Conservation (phyloP, 1,140 invertebrate species). For the Dufourea novaeangliae region DNA sequence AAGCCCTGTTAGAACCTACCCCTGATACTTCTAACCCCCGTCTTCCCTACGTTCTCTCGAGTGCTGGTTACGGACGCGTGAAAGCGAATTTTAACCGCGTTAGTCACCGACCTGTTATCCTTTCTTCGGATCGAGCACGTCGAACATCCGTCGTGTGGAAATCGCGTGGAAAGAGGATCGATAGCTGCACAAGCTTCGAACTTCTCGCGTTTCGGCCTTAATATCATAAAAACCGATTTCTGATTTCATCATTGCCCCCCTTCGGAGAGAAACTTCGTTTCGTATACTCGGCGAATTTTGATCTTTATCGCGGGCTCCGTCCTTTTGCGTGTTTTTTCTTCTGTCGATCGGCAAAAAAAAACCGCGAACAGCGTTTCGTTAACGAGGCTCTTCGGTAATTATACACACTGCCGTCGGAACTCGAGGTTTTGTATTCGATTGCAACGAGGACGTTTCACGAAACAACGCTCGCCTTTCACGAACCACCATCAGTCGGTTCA, state of each 20-base stretch:
- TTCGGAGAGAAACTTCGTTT: neutral
- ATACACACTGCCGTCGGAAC: neutral
- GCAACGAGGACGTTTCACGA: neutral
- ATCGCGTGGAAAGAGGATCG: constrained; percentile 17
- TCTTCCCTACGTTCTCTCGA: too few species aligned
- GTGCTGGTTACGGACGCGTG: neutral
- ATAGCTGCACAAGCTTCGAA: neutral
- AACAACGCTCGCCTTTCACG: neutral
- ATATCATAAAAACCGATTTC: neutral
- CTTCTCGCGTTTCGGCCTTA: neutral
- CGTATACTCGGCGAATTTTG: neutral
- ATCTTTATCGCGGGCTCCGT: neutral
- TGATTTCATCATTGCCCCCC: constrained; percentile 15
- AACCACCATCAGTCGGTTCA: neutral
- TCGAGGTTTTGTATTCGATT: neutral
- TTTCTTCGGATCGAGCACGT: neutral
- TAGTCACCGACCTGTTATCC: constrained; percentile 16
- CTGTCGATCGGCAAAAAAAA: constrained; percentile 15
- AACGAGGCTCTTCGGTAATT: too few species aligned
- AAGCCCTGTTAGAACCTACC: too few species aligned
- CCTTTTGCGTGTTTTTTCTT: neutral
- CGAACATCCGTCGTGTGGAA: constrained; percentile 20
- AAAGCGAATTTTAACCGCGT: constrained; percentile 32
- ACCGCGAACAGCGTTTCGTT: too few species aligned
- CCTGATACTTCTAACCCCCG: too few species aligned